Base-by-base conservation (phyloP, 2,888 invertebrate species). In the Formica aserva region DNA sequence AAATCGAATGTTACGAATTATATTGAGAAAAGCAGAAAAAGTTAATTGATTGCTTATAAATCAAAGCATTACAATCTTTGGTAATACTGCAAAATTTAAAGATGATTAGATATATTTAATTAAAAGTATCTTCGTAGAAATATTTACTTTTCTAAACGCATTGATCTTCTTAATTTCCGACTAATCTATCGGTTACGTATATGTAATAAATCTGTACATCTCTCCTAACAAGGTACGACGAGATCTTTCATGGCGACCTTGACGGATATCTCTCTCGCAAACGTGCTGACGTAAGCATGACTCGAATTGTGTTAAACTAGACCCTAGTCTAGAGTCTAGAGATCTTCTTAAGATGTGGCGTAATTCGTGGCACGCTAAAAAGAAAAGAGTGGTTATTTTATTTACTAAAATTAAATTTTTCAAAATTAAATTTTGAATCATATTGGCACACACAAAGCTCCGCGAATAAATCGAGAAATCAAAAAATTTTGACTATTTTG, bases 211-310 rank as follows among this genome's bases (percentile, higher is more conserved):
- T 8, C 4, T 3, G 52, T 35, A 35, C 38, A 18, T 52, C 55
- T 52, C 48, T n/a, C 48, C 48, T n/a, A 67, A 26, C 38, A 13
- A 35, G 15, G 18, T 15, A 76, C 26, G 38, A 41, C 29, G 52
- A 66, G 26, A 55, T 69, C 55, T 67, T 57, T 29, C 69, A n/a
- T 29, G 11, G 38, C 29, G 67, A 41, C 67, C 77, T 67, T 55
- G 67, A 11, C 41, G 38, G 9, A 57, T n/a, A 57, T 67, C 55
- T 67, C 76, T 48, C 3, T 18, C 38, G n/a, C 48, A 69, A 55
- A 55, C 55, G 15, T n/a, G 77, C 67, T 77, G 55, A 77, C 69
- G 77, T 13, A 77, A 55, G 67, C 67, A 38, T 22, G 41, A 66
- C n/a, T 75, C 63, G 6, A 48, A 32, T 63, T 45, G n/a, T n/a